Conservation (phyloP, 1,140 invertebrate genomes). For the Platyura marginata region DNA sequence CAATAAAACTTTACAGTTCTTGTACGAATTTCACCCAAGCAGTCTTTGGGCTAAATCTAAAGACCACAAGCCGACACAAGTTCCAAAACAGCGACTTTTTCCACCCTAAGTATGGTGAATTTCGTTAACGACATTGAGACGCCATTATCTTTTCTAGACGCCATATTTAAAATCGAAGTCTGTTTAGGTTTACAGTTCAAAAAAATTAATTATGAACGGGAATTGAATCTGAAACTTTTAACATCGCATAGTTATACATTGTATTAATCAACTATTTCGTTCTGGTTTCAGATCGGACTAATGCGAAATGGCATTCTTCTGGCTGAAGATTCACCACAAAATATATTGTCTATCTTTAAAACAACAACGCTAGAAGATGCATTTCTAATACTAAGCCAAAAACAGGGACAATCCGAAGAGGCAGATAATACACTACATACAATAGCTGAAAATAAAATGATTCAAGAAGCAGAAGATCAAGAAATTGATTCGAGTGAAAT, state of each 20-base stretch:
- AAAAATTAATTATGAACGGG: background rate
- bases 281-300: slow-evolving; percentile 53
- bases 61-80: no score
- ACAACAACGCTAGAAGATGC: slow-evolving; percentile 52
- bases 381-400: slow-evolving; percentile 46
- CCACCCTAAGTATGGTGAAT: no score
- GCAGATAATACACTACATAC: slow-evolving; percentile 6
- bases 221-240: background rate
- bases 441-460: background rate
- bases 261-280: background rate
- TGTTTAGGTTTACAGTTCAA: no score
- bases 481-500: background rate
- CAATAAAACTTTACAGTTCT: no score
- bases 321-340: slow-evolving; percentile 62
- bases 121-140: no score
- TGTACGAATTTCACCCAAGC: no score
- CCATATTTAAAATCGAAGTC: no score
- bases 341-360: slow-evolving; percentile 39
- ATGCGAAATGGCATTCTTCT: slow-evolving; percentile 71
- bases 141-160: no score
- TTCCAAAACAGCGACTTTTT: no score
- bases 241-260: background rate
- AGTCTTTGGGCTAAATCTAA: no score
- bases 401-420: slow-evolving; percentile 30
- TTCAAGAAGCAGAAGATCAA: slow-evolving; percentile 3